A percentile compares a stretch with the other conserved stretches of the same genome.
phyloP scores from a whole-genome alignment of 2,113 vertebrate species.

The Dipodomys stephensi region DNA sequence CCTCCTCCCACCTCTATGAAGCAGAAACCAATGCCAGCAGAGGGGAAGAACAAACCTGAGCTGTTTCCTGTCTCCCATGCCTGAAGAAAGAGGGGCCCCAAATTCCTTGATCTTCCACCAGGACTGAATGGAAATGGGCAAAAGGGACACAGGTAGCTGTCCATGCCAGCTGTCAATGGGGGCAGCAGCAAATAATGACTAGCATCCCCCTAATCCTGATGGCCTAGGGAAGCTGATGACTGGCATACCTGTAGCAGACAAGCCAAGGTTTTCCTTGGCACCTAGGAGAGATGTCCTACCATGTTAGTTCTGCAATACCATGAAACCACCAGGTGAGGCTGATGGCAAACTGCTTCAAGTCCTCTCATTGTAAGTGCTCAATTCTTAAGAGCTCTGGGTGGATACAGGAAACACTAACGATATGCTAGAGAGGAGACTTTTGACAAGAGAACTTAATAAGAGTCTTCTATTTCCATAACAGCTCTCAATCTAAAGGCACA shows the following conservation, averaged over 20 bases:
- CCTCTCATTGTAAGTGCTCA: neutral
- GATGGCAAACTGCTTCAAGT: neutral
- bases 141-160: neutral
- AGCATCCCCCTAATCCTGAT: neutral
- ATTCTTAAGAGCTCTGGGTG: neutral
- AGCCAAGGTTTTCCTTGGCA: neutral
- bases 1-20: neutral
- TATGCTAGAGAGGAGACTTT: neutral
- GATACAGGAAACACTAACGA: neutral
- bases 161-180: neutral
- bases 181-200: rapidly evolving
- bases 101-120: neutral
- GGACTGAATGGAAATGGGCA: neutral
- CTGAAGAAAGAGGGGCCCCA: neutral
- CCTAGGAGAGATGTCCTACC: neutral
- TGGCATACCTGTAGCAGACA: neutral
- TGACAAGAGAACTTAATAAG: neutral
- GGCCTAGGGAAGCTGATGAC: neutral
- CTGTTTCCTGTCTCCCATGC: neutral
- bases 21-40: neutral
- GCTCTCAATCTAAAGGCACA: neutral
- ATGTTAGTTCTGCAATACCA: neutral
- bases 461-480: neutral
- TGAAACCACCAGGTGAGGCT: neutral
- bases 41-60: neutral